Evolutionary conservation across 92 coral and sea anemone species (phyloP).

Genomic region (Palythoa grandis): DNA sequence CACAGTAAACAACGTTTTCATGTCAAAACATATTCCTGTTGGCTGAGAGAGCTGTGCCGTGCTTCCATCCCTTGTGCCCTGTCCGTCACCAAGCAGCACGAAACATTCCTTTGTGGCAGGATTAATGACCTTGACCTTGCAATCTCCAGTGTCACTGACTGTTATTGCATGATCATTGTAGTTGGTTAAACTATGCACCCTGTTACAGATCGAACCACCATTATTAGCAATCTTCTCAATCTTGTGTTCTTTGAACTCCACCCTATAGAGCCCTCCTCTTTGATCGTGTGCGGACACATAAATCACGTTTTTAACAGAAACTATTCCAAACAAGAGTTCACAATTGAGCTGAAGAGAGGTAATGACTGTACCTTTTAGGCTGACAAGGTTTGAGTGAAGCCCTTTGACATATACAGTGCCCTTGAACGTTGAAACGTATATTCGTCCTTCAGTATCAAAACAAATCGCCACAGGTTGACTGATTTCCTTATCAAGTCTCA

Average conservation of each 20-base stretch:
- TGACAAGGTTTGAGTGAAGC: conserved; percentile 50
- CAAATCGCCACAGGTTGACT: conserved; percentile 57
- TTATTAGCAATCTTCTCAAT: conserved; percentile 52
- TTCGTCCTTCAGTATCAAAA: conserved; percentile 44
- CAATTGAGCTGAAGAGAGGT: conserved; percentile 56
- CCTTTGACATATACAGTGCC: conserved; percentile 42
- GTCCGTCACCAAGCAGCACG: conserved; percentile 49
- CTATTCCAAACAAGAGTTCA: conserved; percentile 54
- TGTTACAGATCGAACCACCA: conserved; percentile 59
- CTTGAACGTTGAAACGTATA: conserved; percentile 56
- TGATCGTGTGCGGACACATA: conserved; percentile 67
- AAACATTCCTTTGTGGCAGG: conserved; percentile 44
- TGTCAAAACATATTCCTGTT: conserved; percentile 40
- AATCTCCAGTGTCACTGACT: conserved; percentile 79
- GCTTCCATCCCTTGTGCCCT: conserved; percentile 58
- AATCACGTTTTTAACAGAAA: conserved; percentile 39
- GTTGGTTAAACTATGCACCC: conserved; percentile 62
- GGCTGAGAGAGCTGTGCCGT: conserved; percentile 53
- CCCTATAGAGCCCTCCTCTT: conserved; percentile 49
- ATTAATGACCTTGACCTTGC: conserved; percentile 45
- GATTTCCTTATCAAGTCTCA: conserved; percentile 43
- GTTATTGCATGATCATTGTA: conserved; percentile 55
- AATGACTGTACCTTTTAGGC: conserved; percentile 49
- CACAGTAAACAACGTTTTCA: conserved; percentile 46
- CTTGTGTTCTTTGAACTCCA: conserved; percentile 42